Evolutionary conservation across 2,113 vertebrate species (phyloP).

Genomic region (Acrocephalus arundinaceus): DNA sequence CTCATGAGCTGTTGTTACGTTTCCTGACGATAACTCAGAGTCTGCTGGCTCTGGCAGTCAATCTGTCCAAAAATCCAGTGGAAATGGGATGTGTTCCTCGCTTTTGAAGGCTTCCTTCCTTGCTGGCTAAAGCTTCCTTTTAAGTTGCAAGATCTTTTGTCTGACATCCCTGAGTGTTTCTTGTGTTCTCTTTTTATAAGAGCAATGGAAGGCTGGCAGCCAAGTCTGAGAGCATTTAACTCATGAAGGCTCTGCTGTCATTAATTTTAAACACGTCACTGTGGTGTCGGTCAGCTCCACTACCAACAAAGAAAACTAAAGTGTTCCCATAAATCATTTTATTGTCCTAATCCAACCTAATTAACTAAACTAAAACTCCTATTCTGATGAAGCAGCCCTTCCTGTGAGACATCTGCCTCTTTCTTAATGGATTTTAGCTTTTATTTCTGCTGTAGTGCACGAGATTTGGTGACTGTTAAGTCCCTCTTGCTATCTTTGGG

Average conservation of each 20-base stretch:
- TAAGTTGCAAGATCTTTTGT: conserved; percentile 48
- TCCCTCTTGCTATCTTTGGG: background rate
- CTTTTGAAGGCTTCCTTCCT: conserved; percentile 15
- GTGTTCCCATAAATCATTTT: conserved; percentile 56
- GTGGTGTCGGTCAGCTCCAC: conserved; percentile 36
- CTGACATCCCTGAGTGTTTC: conserved; percentile 12
- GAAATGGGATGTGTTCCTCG: background rate
- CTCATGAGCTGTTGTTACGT: background rate
- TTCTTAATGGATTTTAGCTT: conserved; percentile 26
- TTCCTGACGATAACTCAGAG: background rate
- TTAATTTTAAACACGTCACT: conserved; percentile 42
- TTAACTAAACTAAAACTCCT: conserved; percentile 28
- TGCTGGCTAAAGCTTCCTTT: conserved; percentile 30
- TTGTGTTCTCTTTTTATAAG: conserved; percentile 32
- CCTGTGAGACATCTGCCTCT: conserved; percentile 58
- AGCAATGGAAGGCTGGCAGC: conserved; percentile 22
- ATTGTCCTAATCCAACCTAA: conserved; percentile 63
- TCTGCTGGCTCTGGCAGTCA: background rate
- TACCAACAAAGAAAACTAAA: conserved; percentile 48
- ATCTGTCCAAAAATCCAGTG: background rate
- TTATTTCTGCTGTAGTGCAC: background rate
- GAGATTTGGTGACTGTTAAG: background rate
- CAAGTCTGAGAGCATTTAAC: conserved; percentile 55
- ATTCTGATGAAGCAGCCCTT: conserved; percentile 17
- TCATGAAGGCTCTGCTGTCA: conserved; percentile 45